Conservation (phyloP, 2,888 invertebrate genomes). For the Linnaemya vulpina region DNA sequence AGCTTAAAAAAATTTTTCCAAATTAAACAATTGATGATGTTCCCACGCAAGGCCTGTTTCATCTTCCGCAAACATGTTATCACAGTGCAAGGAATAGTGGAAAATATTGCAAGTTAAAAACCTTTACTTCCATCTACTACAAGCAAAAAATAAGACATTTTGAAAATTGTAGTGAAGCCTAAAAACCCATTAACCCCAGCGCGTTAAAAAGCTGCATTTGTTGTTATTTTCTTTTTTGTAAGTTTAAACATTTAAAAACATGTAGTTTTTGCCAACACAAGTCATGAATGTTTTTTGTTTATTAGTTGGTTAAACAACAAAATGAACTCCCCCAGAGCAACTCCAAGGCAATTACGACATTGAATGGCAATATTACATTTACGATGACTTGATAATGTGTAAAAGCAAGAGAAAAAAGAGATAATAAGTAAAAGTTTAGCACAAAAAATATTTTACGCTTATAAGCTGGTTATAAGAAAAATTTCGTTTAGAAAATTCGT, state of each 20-base stretch:
- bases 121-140: conserved; percentile 3
- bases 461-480: too few relatives aligned
- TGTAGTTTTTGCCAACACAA: conserved; percentile 28
- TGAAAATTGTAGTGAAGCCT: conserved; percentile 60
- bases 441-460: too few relatives aligned
- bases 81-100: conserved; percentile 4
- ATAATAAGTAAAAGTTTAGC: conserved; percentile 1
- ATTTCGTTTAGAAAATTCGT: too few relatives aligned
- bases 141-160: conserved; percentile 37
- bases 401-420: neutral
- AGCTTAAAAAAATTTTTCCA: conserved; percentile 43
- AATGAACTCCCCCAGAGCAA: conserved; percentile 42
- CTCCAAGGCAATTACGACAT: conserved; percentile 47
- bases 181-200: conserved; percentile 68
- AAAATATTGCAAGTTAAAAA: conserved; percentile 22
- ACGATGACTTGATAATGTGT: conserved; percentile 60
- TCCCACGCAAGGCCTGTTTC: conserved; percentile 73
- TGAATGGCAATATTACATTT: conserved; percentile 62
- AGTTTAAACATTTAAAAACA: conserved; percentile 46
- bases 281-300: neutral
- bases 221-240: conserved; percentile 1
- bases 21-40: conserved; percentile 69
- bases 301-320: conserved; percentile 22
- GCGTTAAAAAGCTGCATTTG: conserved; percentile 52
- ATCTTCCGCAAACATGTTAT: conserved; percentile 72